Conservation (phyloP, 1,140 invertebrate genomes). For the Vanessa tameamea region DNA sequence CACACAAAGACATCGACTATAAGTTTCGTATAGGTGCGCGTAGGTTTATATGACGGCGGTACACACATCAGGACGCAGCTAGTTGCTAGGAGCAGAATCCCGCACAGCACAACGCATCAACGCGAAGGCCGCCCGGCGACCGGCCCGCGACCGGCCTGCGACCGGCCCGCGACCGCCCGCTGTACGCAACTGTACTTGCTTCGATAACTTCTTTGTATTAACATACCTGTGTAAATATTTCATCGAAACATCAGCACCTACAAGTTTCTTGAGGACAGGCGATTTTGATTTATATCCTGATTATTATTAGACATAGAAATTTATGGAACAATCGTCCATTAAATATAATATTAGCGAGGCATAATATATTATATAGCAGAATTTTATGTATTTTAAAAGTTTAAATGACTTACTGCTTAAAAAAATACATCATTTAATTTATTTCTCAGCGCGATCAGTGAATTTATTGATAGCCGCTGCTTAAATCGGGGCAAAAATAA, state of each 20-base stretch:
- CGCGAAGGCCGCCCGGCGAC: constrained; percentile 1
- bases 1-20: no score
- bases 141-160: not conserved
- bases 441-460: not conserved
- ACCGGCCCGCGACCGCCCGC: not conserved
- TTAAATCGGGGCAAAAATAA: no score
- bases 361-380: no score
- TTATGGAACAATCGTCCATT: not conserved
- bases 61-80: not conserved
- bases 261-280: not conserved
- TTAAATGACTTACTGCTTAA: no score
- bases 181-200: not conserved
- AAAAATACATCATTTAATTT: not conserved
- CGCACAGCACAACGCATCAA: not conserved
- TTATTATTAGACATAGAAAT: not conserved
- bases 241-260: constrained; percentile 1
- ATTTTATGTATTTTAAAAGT: no score
- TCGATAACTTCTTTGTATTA: not conserved
- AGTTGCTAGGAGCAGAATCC: not conserved
- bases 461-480: no score
- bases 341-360: not conserved
- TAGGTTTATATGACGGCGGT: not conserved
- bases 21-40: not conserved
- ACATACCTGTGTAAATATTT: not conserved
- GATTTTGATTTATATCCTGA: not conserved